phyloP scores from a whole-genome alignment of 2,888 invertebrate genomes.

The Siphlonurus alternatus region DNA sequence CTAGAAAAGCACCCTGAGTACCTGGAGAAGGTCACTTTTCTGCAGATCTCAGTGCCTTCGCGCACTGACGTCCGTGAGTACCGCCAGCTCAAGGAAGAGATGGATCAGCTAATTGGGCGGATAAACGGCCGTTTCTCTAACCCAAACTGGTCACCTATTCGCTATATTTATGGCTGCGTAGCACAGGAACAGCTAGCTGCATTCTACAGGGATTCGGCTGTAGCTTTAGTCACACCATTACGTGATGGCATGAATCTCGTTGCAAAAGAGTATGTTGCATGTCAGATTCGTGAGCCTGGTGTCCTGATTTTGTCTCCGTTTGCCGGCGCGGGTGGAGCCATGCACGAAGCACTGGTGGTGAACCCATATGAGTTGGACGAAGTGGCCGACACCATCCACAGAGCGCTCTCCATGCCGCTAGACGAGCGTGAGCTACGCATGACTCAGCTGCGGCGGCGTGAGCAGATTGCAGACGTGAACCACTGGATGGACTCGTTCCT shows the following conservation, averaged over 20 bases:
- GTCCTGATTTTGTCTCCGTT: slow-evolving; percentile 80
- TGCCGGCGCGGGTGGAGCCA: slow-evolving; percentile 83
- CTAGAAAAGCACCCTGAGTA: slow-evolving; percentile 73
- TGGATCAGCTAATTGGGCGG: slow-evolving; percentile 74
- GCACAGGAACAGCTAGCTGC: slow-evolving; percentile 74
- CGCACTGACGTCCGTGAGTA: slow-evolving; percentile 82
- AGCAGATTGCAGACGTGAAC: slow-evolving; percentile 67
- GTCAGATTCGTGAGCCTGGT: slow-evolving; percentile 72
- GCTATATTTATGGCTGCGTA: slow-evolving; percentile 77
- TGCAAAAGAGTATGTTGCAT: slow-evolving; percentile 84
- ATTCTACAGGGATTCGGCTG: slow-evolving; percentile 71
- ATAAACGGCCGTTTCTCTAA: slow-evolving; percentile 82
- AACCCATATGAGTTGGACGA: slow-evolving; percentile 81
- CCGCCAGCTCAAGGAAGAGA: slow-evolving; percentile 75
- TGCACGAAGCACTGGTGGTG: slow-evolving; percentile 81
- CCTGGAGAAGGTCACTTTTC: slow-evolving; percentile 55
- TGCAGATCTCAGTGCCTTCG: slow-evolving; percentile 79
- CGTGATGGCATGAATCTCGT: slow-evolving; percentile 82
- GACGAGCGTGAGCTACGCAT: slow-evolving; percentile 73
- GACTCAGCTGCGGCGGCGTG: slow-evolving; percentile 66
- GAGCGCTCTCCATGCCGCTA: slow-evolving; percentile 78
- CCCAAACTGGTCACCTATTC: slow-evolving; percentile 82
- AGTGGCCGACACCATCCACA: slow-evolving; percentile 72
- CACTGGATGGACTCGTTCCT: slow-evolving; percentile 80
- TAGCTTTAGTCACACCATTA: slow-evolving; percentile 72